Evolutionary conservation across 2,797 vertebrate species (phyloP), one percentile per base, ranked within the genome.

Genomic region (Tapirus indicus): DNA sequence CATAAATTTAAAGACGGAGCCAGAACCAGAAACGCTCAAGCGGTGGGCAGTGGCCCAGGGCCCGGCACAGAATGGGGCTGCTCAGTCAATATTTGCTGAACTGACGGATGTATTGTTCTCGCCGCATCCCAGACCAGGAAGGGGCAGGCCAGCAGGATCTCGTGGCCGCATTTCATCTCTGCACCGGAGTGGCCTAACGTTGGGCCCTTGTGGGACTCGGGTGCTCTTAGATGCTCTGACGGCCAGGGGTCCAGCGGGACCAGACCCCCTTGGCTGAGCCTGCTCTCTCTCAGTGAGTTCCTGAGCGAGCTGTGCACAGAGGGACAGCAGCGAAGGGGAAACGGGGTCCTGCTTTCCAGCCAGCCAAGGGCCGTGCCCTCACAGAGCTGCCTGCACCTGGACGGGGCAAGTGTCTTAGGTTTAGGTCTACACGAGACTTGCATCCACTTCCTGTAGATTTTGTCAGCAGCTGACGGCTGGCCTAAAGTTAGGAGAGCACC

Each of bases 121-220:
- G 20, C 58, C 10, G 0, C n/a, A 25, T 49, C 87, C 66, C 29
- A 54, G 89, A 41, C 52, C 84, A 27, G 21, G 87, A 54, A 52
- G 35, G 17, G 47, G 29, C 52, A 18, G 77, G 21, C 6, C 5
- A 2, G 0, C 78, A 11, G 78, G 64, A 47, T 32, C 72, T 35
- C 5, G 56, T 1, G 16, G 35, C 69, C 79, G 38, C 38, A 3
- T 49, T 44, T 60, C 58, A 38, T 23, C 72, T 69, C 38, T 17
- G 75, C 12, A 3, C 49, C 68, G 21, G 4, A 1, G 16, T 0
- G n/a, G 68, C 56, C 68, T 9, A 5, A 0, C 0, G 27, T 1
- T 0, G 58, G 21, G 21, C 8, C 25, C 21, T 3, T 2, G 6
- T 5, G 41, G 62, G 10, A 1, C 52, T 18, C 0, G 0, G 1